Evolutionary conservation across 2,888 invertebrate species (phyloP).

Genomic region (Sepioteuthis lessoniana): DNA sequence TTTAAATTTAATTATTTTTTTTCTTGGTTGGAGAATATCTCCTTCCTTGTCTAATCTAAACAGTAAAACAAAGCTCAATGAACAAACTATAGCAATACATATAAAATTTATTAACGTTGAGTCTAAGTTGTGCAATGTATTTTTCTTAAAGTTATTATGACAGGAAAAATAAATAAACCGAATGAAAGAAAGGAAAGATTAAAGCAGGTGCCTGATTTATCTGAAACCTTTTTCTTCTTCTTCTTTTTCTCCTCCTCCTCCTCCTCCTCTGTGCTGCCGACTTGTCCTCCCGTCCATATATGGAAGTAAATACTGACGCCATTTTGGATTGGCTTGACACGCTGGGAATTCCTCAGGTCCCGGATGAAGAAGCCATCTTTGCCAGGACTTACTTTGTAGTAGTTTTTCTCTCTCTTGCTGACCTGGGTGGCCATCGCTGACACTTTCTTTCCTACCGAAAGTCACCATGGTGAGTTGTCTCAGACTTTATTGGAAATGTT

Average conservation of each 20-base stretch:
- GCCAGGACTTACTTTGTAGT: background rate
- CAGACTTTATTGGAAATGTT: background rate
- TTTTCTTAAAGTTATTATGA: too few relatives aligned
- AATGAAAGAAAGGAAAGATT: background rate
- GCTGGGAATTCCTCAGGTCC: conserved; percentile 48
- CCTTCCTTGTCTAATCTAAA: too few relatives aligned
- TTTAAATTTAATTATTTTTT: too few relatives aligned
- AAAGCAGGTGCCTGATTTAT: conserved; percentile 10
- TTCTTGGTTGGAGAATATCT: too few relatives aligned
- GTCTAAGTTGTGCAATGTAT: too few relatives aligned
- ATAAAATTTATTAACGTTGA: too few relatives aligned
- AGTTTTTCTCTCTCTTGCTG: conserved; percentile 14
- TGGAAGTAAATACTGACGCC: conserved; percentile 48
- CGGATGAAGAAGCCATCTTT: conserved; percentile 49
- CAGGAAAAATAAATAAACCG: background rate
- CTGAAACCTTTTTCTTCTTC: background rate
- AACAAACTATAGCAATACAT: too few relatives aligned
- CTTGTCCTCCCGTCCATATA: conserved; percentile 42
- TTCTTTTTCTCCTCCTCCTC: background rate
- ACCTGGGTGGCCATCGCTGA: conserved; percentile 1
- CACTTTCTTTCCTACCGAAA: conserved; percentile 33
- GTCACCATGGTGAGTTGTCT: conserved; percentile 21
- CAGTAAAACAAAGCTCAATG: too few relatives aligned
- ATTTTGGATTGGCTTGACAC: conserved; percentile 47
- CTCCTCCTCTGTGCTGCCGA: background rate